A percentile compares a stretch with the other conserved stretches of the same genome.
phyloP scores from a whole-genome alignment of 2,797 vertebrate species.

The Coccyzus lansbergi region DNA sequence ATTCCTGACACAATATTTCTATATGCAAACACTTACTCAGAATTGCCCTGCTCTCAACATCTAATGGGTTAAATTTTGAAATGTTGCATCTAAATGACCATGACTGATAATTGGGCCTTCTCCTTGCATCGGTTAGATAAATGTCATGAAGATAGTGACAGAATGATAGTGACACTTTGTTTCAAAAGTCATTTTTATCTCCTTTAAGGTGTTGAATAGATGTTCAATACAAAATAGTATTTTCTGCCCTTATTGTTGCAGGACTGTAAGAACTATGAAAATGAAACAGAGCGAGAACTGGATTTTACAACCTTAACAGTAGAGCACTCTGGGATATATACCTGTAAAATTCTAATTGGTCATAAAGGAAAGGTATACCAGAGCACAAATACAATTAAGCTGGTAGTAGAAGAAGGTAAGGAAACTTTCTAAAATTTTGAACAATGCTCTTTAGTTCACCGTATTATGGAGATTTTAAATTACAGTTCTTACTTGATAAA shows the following conservation, averaged over 20 bases:
- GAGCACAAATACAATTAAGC: conserved; percentile 65
- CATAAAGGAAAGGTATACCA: conserved; percentile 62
- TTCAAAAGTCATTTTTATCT: background rate
- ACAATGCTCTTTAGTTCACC: background rate
- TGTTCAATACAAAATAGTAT: background rate
- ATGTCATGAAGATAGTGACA: background rate
- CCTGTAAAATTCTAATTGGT: conserved; percentile 68
- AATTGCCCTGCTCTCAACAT: background rate
- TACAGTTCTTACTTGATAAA: background rate
- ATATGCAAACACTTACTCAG: background rate
- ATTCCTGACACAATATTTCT: background rate
- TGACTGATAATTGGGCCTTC: background rate
- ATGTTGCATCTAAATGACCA: background rate
- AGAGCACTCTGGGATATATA: conserved; percentile 75
- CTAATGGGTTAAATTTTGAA: background rate
- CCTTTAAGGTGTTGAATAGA: background rate
- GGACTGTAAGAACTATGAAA: conserved; percentile 65
- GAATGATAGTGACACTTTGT: background rate
- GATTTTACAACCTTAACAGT: conserved; percentile 44
- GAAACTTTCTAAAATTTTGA: background rate
- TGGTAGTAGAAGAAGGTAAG: conserved; percentile 75
- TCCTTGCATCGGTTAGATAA: background rate
- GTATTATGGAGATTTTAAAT: background rate
- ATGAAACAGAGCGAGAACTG: conserved; percentile 4
- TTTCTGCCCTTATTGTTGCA: conserved; percentile 57